A percentile compares a stretch with the other conserved stretches of the same genome.
Evolutionary conservation across 1,140 invertebrate species (phyloP).

Genomic region (Eubasilissa regina): DNA sequence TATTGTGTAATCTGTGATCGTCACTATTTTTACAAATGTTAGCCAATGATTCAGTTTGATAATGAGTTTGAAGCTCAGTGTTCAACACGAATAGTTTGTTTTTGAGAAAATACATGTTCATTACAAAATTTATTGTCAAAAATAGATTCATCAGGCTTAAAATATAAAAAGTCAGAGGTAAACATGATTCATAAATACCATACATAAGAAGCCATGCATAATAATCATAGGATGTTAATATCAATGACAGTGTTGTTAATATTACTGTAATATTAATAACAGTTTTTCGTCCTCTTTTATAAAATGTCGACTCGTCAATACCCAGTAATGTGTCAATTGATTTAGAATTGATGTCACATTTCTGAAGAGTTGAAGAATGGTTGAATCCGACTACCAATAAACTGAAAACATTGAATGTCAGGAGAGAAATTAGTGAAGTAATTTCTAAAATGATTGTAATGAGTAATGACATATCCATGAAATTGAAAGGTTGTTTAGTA

Average conservation of each 20-base stretch:
- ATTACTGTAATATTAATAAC: background rate
- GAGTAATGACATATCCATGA: background rate
- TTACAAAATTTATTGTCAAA: background rate
- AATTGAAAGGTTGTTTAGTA: background rate
- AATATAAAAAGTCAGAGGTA: constrained; percentile 9
- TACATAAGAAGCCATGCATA: background rate
- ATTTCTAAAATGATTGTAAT: background rate
- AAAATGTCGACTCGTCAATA: background rate
- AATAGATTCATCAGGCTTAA: background rate
- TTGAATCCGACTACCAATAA: constrained; percentile 3
- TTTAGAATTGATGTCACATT: constrained; percentile 2
- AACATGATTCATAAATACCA: background rate
- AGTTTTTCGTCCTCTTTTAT: constrained; percentile 1
- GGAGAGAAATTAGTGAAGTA: background rate
- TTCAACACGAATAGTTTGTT: constrained; percentile 1
- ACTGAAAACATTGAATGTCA: background rate
- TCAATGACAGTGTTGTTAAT: background rate
- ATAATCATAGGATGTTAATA: background rate
- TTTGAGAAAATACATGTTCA: constrained; percentile 1
- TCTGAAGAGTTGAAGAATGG: background rate
- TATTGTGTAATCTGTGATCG: constrained; percentile 1
- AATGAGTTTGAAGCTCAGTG: constrained; percentile 1
- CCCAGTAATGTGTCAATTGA: constrained; percentile 3
- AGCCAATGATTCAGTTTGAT: background rate
- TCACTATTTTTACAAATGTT: background rate